Percentiles rank a stretch among this genome's conserved stretches.
phyloP scores from a whole-genome alignment of 2,888 invertebrate genomes.

The Platypus cylindrus region DNA sequence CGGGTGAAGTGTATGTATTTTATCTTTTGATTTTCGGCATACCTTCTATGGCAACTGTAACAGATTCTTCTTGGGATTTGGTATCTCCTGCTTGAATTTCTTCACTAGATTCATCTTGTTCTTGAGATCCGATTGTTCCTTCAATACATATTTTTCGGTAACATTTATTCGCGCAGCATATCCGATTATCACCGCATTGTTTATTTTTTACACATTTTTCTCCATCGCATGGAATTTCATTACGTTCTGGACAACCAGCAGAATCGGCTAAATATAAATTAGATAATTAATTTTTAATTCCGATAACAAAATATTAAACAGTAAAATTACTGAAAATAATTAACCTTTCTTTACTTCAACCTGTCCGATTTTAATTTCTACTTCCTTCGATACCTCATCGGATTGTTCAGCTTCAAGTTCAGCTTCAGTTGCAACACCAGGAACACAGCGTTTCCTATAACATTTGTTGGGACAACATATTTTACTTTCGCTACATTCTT shows the following conservation, averaged over 20 bases:
- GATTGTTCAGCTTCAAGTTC: slow-evolving; percentile 7
- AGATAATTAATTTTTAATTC: too few species aligned
- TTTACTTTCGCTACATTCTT: slow-evolving; percentile 4
- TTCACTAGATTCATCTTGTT: slow-evolving; percentile 12
- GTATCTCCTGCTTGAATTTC: slow-evolving; percentile 8
- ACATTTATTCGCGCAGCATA: slow-evolving; percentile 16
- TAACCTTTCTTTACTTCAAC: background rate
- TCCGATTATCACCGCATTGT: slow-evolving; percentile 11
- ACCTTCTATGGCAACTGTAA: slow-evolving; percentile 12
- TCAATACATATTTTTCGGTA: slow-evolving; percentile 13
- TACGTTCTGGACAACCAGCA: slow-evolving; percentile 13
- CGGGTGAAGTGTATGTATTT: too few species aligned
- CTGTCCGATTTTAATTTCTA: background rate
- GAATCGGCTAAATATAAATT: too few species aligned
- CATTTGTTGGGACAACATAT: slow-evolving; percentile 11
- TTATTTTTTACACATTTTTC: slow-evolving; percentile 10
- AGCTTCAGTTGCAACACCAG: slow-evolving; percentile 2
- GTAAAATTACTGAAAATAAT: too few species aligned
- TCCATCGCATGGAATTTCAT: slow-evolving; percentile 12
- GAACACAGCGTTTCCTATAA: slow-evolving; percentile 8
- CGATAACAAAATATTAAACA: too few species aligned
- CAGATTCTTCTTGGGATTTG: slow-evolving; percentile 14
- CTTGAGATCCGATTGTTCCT: slow-evolving; percentile 12
- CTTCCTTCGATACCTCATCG: slow-evolving; percentile 5
- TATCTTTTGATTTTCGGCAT: too few species aligned